These are phyloP conservation scores for Gymnoscopelus braueri DNA, from an alignment of 2,797 vertebrate species.

Conservation along the genomic window DNA sequence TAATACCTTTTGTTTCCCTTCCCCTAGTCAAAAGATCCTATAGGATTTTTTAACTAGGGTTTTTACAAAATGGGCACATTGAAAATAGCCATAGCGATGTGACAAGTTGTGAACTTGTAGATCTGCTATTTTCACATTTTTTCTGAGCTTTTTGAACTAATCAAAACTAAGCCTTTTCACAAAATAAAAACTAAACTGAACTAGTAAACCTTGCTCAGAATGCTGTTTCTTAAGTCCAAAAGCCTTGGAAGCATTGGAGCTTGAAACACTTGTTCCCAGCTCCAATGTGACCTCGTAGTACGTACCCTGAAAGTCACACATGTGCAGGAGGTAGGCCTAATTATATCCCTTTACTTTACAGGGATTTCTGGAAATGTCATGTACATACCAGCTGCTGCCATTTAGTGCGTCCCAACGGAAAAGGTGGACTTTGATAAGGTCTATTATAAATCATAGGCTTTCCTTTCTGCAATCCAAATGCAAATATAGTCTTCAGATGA, in stretches of 20 bases:
- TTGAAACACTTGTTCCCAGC: conserved; percentile 19
- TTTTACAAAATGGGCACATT: no score
- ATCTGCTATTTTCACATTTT: no score
- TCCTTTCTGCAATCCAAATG: not conserved
- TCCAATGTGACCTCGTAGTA: conserved; percentile 21
- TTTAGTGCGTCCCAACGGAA: conserved; percentile 6
- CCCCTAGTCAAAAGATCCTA: no score
- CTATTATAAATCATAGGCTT: conserved; percentile 7
- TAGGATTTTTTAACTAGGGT: no score
- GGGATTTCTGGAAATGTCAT: conserved; percentile 54
- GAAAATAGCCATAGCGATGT: no score
- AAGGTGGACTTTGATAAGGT: conserved; percentile 16
- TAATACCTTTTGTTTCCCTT: no score
- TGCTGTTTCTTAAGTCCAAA: no score
- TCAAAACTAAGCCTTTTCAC: no score
- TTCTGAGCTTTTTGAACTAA: no score
- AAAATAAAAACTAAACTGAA: no score
- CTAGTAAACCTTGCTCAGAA: not conserved
- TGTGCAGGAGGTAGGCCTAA: conserved; percentile 20
- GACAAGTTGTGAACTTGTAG: no score
- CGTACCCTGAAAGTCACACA: conserved; percentile 39
- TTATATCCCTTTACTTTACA: conserved; percentile 38
- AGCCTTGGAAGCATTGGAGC: conserved; percentile 12
- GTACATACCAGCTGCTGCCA: conserved; percentile 53
- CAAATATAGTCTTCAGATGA: not conserved